Conservation (phyloP, 2,113 vertebrate genomes). For the Gobius niger region DNA sequence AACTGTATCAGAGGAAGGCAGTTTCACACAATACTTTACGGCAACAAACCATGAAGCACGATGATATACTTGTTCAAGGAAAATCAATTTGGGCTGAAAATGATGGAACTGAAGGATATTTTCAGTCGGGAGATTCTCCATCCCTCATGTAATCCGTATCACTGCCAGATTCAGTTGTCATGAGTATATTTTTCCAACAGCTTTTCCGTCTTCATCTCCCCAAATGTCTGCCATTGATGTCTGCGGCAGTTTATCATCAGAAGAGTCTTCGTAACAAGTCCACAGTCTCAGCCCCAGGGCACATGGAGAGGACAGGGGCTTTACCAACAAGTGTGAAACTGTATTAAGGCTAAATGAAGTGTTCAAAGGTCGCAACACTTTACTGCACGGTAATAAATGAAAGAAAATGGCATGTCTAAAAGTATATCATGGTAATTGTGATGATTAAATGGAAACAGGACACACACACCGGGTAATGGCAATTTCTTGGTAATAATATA, state of each 20-base stretch:
- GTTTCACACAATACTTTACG: conserved; percentile 42
- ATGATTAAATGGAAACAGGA: no score
- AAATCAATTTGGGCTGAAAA: conserved; percentile 57
- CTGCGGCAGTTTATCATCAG: conserved; percentile 3
- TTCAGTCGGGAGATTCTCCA: conserved; percentile 39
- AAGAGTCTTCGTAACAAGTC: conserved; percentile 9
- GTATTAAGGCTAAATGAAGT: not conserved
- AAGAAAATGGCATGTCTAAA: no score
- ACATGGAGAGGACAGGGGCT: conserved; percentile 9
- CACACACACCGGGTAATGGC: no score
- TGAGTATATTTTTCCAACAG: conserved; percentile 3
- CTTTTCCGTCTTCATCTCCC: conserved; percentile 16
- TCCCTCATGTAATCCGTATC: conserved; percentile 31
- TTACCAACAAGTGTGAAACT: not conserved
- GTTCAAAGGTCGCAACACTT: not conserved
- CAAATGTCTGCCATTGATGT: conserved; percentile 19
- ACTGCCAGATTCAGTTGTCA: conserved; percentile 26
- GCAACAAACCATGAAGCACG: conserved; percentile 54
- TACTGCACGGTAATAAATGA: no score
- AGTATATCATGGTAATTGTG: no score
- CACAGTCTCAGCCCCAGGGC: conserved; percentile 1
- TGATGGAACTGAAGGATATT: conserved; percentile 52
- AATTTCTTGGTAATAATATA: no score
- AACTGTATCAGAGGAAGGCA: conserved; percentile 36
- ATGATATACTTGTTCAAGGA: conserved; percentile 51